These are phyloP conservation scores for Enteromius radiatus DNA, from an alignment of 2,797 vertebrate genomes.

Conservation along the genomic window DNA sequence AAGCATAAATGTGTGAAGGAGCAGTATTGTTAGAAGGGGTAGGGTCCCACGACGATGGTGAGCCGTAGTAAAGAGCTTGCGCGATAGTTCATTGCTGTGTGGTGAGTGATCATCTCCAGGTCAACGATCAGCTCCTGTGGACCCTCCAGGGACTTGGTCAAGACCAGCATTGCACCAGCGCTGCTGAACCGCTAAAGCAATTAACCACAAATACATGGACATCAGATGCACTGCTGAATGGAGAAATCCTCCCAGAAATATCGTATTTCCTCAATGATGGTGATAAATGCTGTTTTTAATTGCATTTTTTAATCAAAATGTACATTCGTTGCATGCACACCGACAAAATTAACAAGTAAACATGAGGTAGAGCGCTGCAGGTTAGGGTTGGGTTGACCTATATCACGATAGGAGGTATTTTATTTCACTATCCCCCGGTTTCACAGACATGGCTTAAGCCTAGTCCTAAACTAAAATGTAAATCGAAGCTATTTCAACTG, in stretches of 20 bases:
- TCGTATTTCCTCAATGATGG: too few species aligned
- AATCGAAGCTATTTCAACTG: too few species aligned
- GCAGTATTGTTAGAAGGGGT: constrained; percentile 84
- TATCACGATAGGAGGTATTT: neutral
- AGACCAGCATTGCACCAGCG: constrained; percentile 92
- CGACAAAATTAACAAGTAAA: neutral
- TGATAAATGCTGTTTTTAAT: too few species aligned
- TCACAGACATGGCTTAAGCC: too few species aligned
- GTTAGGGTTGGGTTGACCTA: too few species aligned
- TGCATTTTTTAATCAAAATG: neutral
- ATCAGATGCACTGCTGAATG: neutral
- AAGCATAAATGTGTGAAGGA: constrained; percentile 71
- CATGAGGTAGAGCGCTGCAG: too few species aligned
- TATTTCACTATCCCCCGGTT: neutral
- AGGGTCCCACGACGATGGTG: constrained; percentile 94
- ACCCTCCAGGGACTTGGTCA: constrained; percentile 89
- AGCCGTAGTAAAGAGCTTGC: constrained; percentile 92
- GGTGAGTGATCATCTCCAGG: constrained; percentile 97
- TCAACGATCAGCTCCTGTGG: constrained; percentile 92
- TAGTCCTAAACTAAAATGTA: too few species aligned
- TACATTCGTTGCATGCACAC: neutral
- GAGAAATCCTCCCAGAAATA: neutral
- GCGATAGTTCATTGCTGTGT: constrained; percentile 88
- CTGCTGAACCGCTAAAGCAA: constrained; percentile 88
- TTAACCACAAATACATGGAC: constrained; percentile 55